Conservation (phyloP, 2,113 vertebrate genomes). For the Pteruthius melanotis region DNA sequence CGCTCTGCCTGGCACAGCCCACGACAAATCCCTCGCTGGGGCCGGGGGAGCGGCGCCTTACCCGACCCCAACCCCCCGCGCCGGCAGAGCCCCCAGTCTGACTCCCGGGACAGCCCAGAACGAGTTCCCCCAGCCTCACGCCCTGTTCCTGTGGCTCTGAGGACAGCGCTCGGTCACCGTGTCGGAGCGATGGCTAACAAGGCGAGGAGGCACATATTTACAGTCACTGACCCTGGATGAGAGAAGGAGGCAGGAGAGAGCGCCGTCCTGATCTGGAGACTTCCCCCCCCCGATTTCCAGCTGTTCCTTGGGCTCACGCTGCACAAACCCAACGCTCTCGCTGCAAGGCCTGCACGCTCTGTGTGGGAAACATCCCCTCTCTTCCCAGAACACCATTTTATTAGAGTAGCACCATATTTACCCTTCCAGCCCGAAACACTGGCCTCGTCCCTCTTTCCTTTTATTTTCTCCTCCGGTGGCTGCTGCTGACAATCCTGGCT, state of each 20-base stretch:
- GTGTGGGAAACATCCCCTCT: not conserved
- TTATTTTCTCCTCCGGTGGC: not conserved
- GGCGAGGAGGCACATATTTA: constrained; percentile 75
- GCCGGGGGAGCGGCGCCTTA: rapidly evolving
- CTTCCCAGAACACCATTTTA: constrained; percentile 40
- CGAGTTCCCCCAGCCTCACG: not conserved
- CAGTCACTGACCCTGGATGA: constrained; percentile 68
- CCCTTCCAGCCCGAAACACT: constrained; percentile 15
- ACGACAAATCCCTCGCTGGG: not conserved
- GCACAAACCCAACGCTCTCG: constrained; percentile 17
- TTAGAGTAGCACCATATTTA: constrained; percentile 75
- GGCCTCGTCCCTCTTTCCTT: constrained; percentile 37
- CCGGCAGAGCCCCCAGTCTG: not conserved
- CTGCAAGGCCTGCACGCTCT: constrained; percentile 57
- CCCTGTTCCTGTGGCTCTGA: not conserved
- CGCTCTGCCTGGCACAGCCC: not conserved
- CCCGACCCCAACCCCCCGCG: not conserved
- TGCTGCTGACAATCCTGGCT: not conserved
- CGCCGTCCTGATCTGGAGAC: constrained; percentile 27
- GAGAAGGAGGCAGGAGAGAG: constrained; percentile 64
- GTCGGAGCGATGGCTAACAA: constrained; percentile 56
- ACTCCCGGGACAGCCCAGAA: not conserved
- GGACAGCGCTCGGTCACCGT: constrained; percentile 24
- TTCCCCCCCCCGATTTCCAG: not conserved
- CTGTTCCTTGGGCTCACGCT: not conserved